Percentiles rank a stretch among this genome's conserved stretches.
phyloP scores from a whole-genome alignment of 2,797 vertebrate genomes.

The Halcyon badia region DNA sequence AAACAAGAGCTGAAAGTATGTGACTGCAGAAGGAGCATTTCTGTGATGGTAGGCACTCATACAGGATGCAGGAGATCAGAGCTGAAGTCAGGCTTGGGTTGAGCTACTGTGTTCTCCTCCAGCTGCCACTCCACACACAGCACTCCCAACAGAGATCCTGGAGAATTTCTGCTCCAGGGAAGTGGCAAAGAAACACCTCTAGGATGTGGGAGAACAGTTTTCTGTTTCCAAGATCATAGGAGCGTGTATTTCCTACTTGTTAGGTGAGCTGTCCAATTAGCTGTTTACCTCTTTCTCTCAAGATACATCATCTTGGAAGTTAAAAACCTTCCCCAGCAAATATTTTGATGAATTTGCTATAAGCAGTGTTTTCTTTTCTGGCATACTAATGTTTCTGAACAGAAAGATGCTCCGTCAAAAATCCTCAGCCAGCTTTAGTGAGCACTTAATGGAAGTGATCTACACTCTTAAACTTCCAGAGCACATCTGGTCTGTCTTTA shows the following conservation, averaged over 20 bases:
- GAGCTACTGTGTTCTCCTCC: background rate
- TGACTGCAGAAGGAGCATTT: conserved; percentile 6
- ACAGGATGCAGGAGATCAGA: conserved; percentile 23
- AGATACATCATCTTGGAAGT: background rate
- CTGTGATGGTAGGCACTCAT: background rate
- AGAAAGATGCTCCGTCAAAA: background rate
- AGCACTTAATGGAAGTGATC: background rate
- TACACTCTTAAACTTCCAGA: background rate
- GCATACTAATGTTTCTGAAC: background rate
- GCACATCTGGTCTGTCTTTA: background rate
- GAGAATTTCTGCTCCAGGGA: background rate
- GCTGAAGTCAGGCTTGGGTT: conserved; percentile 12
- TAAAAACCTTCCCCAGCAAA: background rate
- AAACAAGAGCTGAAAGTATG: background rate
- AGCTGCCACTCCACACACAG: conserved; percentile 25
- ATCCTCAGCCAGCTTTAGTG: background rate
- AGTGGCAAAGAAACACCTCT: background rate
- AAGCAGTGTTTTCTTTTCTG: background rate
- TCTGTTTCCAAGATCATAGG: background rate
- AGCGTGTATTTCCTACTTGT: accelerated
- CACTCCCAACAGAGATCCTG: background rate
- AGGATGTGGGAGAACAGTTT: background rate
- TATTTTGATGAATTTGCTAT: background rate
- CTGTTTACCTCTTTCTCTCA: background rate
- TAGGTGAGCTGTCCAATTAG: background rate